Evolutionary conservation across 1,140 invertebrate genomes (phyloP).

Genomic region (Frieseomelitta varia): DNA sequence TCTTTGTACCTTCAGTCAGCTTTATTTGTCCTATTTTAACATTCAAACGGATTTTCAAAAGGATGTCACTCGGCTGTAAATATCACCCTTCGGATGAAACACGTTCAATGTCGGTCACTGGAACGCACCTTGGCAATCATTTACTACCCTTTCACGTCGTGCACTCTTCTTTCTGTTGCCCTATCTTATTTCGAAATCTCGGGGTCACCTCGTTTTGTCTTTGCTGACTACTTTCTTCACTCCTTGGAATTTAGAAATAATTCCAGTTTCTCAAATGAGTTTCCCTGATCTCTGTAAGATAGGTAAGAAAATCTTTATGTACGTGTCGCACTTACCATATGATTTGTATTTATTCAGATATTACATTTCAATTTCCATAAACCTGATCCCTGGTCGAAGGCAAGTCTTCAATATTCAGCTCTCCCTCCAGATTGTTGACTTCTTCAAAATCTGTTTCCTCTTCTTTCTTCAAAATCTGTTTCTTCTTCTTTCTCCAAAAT

Average conservation of each 20-base stretch:
- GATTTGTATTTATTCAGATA: background rate
- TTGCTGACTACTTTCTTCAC: background rate
- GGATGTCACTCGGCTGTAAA: conserved; percentile 29
- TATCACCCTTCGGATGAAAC: conserved; percentile 1
- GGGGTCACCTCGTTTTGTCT: background rate
- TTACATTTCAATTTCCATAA: background rate
- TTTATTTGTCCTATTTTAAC: background rate
- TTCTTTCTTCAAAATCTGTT: too few species aligned
- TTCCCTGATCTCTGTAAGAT: background rate
- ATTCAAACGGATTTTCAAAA: background rate
- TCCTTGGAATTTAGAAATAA: background rate
- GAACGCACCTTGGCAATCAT: background rate
- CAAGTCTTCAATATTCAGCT: too few species aligned
- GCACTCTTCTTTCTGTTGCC: background rate
- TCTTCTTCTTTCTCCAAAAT: too few species aligned
- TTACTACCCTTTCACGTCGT: background rate
- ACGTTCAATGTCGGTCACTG: conserved; percentile 14
- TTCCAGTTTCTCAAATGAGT: background rate
- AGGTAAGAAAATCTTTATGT: background rate
- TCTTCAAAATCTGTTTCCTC: too few species aligned
- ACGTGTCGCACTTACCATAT: background rate
- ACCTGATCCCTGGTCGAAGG: background rate
- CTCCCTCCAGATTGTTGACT: too few species aligned
- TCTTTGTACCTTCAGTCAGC: background rate
- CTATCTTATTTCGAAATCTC: background rate